These are phyloP conservation scores for Mya arenaria DNA, from an alignment of 1,140 invertebrate genomes.

Conservation along the genomic window DNA sequence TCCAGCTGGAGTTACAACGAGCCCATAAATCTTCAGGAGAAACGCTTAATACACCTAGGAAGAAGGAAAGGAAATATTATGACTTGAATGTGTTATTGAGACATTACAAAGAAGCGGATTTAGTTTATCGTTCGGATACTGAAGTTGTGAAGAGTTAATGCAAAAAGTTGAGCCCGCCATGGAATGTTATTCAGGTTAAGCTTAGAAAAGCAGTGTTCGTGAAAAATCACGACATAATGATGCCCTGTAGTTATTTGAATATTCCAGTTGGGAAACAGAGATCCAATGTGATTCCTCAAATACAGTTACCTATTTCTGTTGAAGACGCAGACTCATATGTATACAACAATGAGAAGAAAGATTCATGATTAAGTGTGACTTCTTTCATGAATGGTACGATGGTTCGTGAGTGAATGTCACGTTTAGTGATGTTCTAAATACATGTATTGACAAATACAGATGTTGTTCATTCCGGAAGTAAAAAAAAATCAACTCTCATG, in stretches of 20 bases:
- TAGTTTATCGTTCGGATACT: background rate
- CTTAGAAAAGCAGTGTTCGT: background rate
- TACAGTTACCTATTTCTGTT: too few species aligned
- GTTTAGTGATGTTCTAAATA: background rate
- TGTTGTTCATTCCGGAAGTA: background rate
- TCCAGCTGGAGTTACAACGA: background rate
- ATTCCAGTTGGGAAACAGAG: too few species aligned
- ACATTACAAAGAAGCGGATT: background rate
- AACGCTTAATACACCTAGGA: background rate
- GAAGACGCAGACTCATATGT: too few species aligned
- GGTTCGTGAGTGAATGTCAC: background rate
- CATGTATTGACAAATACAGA: slow-evolving; percentile 1
- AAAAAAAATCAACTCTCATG: too few species aligned
- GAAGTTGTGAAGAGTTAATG: background rate
- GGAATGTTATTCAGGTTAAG: background rate
- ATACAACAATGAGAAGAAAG: background rate
- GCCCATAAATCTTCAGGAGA: background rate
- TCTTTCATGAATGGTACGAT: background rate
- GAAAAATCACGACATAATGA: background rate
- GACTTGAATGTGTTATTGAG: background rate
- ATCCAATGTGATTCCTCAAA: too few species aligned
- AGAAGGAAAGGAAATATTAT: background rate
- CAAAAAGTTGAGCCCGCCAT: background rate
- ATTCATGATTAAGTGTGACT: background rate
- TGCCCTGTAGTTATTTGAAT: background rate